A percentile compares a stretch with the other conserved stretches of the same genome.
Conservation (phyloP, 2,113 vertebrate species). For the Petaurus breviceps region DNA sequence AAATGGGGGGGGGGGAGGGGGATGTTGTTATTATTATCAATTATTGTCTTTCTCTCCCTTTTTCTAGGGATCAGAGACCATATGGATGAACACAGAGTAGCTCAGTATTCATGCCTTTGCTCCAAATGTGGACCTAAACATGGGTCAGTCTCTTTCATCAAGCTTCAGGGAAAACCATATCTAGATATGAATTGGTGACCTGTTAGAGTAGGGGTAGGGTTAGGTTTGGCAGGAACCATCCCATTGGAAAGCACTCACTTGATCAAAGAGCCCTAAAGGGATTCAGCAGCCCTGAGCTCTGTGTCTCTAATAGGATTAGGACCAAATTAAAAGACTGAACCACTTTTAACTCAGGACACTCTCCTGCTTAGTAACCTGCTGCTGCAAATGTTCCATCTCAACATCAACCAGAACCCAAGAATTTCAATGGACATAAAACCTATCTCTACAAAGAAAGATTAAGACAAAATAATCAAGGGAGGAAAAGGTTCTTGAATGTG, state of each 20-base stretch:
- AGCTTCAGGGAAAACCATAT: constrained; percentile 57
- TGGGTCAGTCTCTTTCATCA: not conserved
- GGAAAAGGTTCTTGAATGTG: constrained; percentile 77
- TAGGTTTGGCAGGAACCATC: constrained; percentile 80
- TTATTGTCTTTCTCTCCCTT: not conserved
- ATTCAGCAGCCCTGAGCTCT: constrained; percentile 82
- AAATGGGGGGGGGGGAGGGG: not conserved
- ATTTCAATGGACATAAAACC: constrained; percentile 82
- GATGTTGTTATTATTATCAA: not conserved
- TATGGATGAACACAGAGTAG: not conserved
- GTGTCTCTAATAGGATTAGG: constrained; percentile 86
- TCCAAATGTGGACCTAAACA: not conserved
- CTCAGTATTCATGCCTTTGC: not conserved
- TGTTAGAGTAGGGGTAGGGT: constrained; percentile 73
- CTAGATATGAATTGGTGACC: constrained; percentile 78
- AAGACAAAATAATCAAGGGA: constrained; percentile 79
- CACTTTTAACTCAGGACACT: constrained; percentile 84
- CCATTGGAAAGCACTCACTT: constrained; percentile 83
- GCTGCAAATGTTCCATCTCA: constrained; percentile 84
- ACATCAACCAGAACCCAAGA: constrained; percentile 82
- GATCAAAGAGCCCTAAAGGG: constrained; percentile 87
- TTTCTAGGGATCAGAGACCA: not conserved
- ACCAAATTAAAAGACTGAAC: constrained; percentile 84
- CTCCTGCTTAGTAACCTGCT: constrained; percentile 84
- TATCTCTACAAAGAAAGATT: constrained; percentile 81